Base-by-base conservation (phyloP, 2,113 vertebrate species). In the Brienomyrus longianalis region DNA sequence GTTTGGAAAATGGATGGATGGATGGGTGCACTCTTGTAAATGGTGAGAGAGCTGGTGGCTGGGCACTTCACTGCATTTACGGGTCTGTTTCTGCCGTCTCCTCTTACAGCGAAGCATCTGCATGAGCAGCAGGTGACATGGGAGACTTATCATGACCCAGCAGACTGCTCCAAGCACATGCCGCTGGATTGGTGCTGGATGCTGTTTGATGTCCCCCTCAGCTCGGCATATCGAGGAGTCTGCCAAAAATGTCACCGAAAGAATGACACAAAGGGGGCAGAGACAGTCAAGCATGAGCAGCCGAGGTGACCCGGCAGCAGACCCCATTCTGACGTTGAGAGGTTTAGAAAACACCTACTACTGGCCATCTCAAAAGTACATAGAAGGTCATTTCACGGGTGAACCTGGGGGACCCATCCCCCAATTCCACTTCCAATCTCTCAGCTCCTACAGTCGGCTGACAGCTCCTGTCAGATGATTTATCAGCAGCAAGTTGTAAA, bases 401-500 rank as follows among this genome's bases (percentile, higher is more conserved):
- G 7, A 2, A 3, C 62, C 62, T 70, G n/a, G 59, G 59, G 9
- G 10, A 59, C 74, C 35, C 27, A 17, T 48, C 84, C 27, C 59
- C 54, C 77, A 54, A 15, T 77, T 70, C 88, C n/a, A 52, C 31
- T 27, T 43, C 66, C 48, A 21, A 27, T 70, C 80, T 47, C 89
- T 83, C 87, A 52, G 52, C 89, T 83, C 87, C 84, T 93, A 89
- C 94, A 93, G 94, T 95, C 93, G 92, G 95, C 94, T 94, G 92
- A 93, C 96, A 94, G 93, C 93, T 91, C 94, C 93, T 94, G 92
- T 94, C 92, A 89, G 93, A 94, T 96, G 95, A 97, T 96, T 97
- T 96, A 97, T 96, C 95, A 95, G 95, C 95, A 95, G 95, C 93
- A 90, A 95, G 95, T 96, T 95, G 95, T 97, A 97, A 97, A 97